phyloP scores from a whole-genome alignment of 2,888 invertebrate genomes.

The Ganaspis brasiliensis region DNA sequence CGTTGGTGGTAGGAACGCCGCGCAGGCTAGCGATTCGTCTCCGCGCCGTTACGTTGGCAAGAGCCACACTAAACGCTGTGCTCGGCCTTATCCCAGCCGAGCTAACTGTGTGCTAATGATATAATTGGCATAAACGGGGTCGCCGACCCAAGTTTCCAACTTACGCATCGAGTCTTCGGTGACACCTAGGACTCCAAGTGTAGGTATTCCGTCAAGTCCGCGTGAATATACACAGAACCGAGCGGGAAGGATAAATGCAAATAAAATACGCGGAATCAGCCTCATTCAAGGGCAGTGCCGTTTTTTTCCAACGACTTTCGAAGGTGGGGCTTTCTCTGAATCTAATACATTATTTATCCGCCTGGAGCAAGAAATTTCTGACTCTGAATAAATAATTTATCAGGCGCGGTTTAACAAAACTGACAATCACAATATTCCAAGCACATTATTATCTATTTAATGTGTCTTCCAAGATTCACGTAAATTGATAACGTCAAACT shows the following conservation, averaged over 20 bases:
- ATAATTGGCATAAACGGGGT: constrained; percentile 43
- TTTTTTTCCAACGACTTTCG: constrained; percentile 10
- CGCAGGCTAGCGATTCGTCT: constrained; percentile 25
- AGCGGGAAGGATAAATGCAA: constrained; percentile 30
- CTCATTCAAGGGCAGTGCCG: constrained; percentile 17
- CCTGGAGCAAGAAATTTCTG: constrained; percentile 20
- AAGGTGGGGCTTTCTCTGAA: constrained; percentile 39
- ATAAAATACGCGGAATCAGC: constrained; percentile 24
- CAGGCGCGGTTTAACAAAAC: background rate
- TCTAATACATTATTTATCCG: constrained; percentile 39
- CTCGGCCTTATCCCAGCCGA: constrained; percentile 35
- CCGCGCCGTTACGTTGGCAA: background rate
- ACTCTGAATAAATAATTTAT: constrained; percentile 40
- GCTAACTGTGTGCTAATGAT: constrained; percentile 41
- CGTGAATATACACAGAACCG: background rate
- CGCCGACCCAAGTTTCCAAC: constrained; percentile 40
- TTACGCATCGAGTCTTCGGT: constrained; percentile 35
- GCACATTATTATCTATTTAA: background rate
- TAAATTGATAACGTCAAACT: no score
- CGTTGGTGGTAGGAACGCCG: constrained; percentile 27
- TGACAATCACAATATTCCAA: background rate
- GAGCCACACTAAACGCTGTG: constrained; percentile 2
- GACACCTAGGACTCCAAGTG: background rate
- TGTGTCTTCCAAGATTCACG: no score
- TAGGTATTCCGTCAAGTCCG: background rate